phyloP scores from a whole-genome alignment of 2,888 invertebrate genomes.

The Molorchus minor region DNA sequence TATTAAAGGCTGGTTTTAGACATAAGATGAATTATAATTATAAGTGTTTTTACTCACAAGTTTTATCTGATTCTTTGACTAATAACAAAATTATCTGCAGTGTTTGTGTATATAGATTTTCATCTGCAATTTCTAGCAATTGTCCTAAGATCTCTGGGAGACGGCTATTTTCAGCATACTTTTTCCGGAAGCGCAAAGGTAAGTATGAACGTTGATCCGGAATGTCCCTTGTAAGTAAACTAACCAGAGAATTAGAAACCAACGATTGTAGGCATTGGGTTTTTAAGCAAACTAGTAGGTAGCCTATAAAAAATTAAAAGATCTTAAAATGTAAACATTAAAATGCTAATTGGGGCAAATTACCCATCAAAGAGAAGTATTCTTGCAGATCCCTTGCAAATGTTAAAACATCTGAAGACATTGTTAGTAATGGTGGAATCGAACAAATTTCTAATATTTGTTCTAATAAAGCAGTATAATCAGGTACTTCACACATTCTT shows the following conservation, averaged over 20 bases:
- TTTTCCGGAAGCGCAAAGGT: slow-evolving; percentile 42
- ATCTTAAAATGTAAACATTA: no score
- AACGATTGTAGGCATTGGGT: slow-evolving; percentile 15
- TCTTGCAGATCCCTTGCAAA: slow-evolving; percentile 49
- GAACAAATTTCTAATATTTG: slow-evolving; percentile 53
- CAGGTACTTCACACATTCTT: slow-evolving; percentile 36
- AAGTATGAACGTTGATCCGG: slow-evolving; percentile 25
- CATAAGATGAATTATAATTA: not conserved
- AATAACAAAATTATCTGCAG: slow-evolving; percentile 53
- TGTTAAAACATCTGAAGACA: slow-evolving; percentile 51
- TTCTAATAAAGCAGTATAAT: slow-evolving; percentile 50
- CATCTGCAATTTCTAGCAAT: slow-evolving; percentile 51
- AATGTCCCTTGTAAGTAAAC: slow-evolving; percentile 24
- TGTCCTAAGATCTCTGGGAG: slow-evolving; percentile 56
- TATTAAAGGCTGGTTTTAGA: not conserved
- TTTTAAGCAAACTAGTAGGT: slow-evolving; percentile 44
- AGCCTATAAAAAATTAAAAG: no score
- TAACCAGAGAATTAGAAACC: slow-evolving; percentile 25
- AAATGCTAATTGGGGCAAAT: no score
- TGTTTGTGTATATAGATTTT: slow-evolving; percentile 51
- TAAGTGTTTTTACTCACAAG: slow-evolving; percentile 56
- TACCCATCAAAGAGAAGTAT: slow-evolving; percentile 58
- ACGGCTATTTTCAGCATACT: slow-evolving; percentile 55
- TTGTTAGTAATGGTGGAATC: slow-evolving; percentile 53
- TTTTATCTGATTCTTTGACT: slow-evolving; percentile 47